Evolutionary conservation across 2,888 invertebrate species (phyloP), one percentile per base, ranked within the genome.

Genomic region (Heliconius aoede): DNA sequence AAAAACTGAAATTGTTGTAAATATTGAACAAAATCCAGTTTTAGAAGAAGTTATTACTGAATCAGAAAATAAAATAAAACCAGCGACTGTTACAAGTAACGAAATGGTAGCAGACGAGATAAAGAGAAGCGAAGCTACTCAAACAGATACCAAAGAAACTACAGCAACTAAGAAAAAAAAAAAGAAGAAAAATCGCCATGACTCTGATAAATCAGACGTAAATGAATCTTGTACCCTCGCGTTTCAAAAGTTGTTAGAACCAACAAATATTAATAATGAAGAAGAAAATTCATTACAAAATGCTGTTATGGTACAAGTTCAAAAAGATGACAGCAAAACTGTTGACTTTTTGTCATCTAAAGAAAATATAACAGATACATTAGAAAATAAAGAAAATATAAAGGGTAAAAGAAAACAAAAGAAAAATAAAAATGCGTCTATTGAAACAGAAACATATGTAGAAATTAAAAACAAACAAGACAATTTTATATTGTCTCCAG

Each of bases 201-300:
- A 93, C 81, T 91, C 91, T 11, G 92, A 93, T 79, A 89, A 82
- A 80, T 90, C 90, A 21, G 92, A 91, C 9, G 89, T 88, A 79
- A 79, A 81, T 24, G 90, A 90, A 13, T 84, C 87, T n/a, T 90
- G 90, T 78, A 89, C 89, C 58, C 79, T 88, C 46, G 90, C 89
- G 74, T 91, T 91, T 77, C 86, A 91, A 82, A 85, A 88, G 58
- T 77, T 90, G 73, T 80, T 89, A 21, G 85, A 85, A 72, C 78
- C 80, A 1, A 81, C 85, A 73, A 84, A 72, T 64, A 68, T 74
- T 30, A 64, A 24, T 9, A 69, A 76, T 30, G n/a, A 69, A 36
- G 71, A 74, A 76, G 72, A 76, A 32, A 64, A 80, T 36, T 55
- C 67, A 32, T 58, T 40, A 58, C 21, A 15, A 40, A n/a, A 36